Evolutionary conservation across 2,888 invertebrate species (phyloP).

Genomic region (Caenorhabditis becei): DNA sequence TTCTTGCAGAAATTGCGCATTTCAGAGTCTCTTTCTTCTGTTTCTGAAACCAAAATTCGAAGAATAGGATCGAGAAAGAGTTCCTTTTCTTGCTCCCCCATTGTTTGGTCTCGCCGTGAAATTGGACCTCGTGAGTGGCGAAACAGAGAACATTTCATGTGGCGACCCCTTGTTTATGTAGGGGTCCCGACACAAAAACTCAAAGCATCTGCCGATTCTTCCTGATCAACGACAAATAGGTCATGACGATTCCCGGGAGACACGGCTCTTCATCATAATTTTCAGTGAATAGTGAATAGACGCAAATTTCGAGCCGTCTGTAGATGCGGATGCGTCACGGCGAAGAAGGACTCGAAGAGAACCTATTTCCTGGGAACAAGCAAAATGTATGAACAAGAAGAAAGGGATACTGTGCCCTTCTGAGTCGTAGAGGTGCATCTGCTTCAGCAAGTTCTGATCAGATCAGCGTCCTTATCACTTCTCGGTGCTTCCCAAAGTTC

Average conservation of each 20-base stretch:
- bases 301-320: slow-evolving; percentile 13
- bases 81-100: neutral
- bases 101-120: neutral
- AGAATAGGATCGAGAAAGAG: slow-evolving; percentile 3
- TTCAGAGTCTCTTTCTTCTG: no score
- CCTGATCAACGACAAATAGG: neutral
- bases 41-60: neutral
- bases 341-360: no score
- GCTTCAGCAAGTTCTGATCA: no score
- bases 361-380: no score
- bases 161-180: neutral
- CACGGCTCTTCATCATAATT: neutral
- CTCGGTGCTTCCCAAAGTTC: no score
- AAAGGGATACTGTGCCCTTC: neutral
- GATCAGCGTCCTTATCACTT: no score
- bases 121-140: neutral
- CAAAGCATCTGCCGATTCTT: no score
- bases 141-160: no score
- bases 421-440: no score
- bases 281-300: slow-evolving; percentile 11
- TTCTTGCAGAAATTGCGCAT: no score
- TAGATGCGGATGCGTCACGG: slow-evolving; percentile 30
- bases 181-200: no score
- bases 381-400: neutral
- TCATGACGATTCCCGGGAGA: neutral